phyloP scores from a whole-genome alignment of 2,113 vertebrate genomes.

The Phoenicopterus ruber region DNA sequence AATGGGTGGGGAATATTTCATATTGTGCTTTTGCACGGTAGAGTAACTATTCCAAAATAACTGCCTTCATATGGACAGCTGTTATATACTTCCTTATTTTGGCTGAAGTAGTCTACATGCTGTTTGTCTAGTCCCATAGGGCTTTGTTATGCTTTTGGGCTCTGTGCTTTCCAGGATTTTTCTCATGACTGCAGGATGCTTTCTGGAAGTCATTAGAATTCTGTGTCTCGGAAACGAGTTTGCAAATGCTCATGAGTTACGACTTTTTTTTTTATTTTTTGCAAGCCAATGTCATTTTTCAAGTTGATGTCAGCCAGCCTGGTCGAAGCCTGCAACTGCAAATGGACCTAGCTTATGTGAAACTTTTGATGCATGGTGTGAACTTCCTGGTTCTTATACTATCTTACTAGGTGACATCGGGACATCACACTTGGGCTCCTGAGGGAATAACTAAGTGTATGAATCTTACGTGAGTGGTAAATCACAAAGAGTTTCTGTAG shows the following conservation, averaged over 20 bases:
- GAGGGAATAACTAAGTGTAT: background rate
- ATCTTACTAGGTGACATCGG: background rate
- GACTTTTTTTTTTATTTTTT: background rate
- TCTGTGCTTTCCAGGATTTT: conserved; percentile 39
- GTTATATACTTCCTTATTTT: background rate
- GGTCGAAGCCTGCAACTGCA: background rate
- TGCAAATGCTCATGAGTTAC: background rate
- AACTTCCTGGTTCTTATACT: background rate
- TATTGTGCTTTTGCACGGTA: background rate
- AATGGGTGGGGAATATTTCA: background rate
- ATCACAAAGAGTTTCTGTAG: background rate
- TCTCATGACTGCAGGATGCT: background rate
- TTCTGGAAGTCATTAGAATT: conserved; percentile 40
- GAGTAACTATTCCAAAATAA: background rate
- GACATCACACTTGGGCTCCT: background rate
- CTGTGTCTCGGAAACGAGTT: background rate
- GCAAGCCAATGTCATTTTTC: background rate
- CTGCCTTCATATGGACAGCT: background rate
- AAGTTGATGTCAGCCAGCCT: background rate
- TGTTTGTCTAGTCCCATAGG: background rate
- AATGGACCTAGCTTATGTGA: background rate
- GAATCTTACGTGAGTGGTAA: background rate
- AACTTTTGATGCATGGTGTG: background rate
- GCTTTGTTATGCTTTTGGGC: background rate
- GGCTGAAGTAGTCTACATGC: background rate